phyloP scores from a whole-genome alignment of 2,888 invertebrate species.

The Chymomyza fuscimana region DNA sequence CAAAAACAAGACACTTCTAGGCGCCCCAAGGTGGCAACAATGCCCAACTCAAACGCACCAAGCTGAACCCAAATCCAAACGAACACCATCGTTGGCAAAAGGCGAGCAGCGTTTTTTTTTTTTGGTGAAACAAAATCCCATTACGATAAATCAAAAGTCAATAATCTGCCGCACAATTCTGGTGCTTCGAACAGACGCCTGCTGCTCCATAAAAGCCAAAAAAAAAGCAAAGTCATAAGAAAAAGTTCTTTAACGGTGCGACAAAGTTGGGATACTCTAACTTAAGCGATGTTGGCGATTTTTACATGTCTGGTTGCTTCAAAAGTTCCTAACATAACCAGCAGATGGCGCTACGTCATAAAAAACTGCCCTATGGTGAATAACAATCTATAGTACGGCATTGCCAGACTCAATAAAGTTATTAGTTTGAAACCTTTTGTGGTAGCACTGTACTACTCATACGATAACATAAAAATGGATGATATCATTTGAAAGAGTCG shows the following conservation, averaged over 20 bases:
- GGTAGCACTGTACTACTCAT: too few species aligned
- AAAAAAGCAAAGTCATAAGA: not conserved
- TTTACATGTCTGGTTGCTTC: too few species aligned
- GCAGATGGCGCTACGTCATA: too few species aligned
- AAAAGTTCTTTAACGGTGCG: not conserved
- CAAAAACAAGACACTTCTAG: conserved; percentile 38
- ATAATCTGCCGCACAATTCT: conserved; percentile 45
- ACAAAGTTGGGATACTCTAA: not conserved
- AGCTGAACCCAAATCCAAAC: not conserved
- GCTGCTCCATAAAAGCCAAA: conserved; percentile 4
- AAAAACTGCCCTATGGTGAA: too few species aligned
- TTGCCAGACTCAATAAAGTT: too few species aligned
- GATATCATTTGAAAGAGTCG: too few species aligned
- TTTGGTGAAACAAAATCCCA: conserved; percentile 53
- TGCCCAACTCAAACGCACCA: not conserved
- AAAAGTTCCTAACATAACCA: too few species aligned
- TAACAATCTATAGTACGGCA: too few species aligned
- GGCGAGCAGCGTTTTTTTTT: not conserved
- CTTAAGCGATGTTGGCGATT: too few species aligned
- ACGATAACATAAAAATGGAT: too few species aligned
- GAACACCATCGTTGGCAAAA: too few species aligned
- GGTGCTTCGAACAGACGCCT: conserved; percentile 17
- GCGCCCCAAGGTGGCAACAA: conserved; percentile 11
- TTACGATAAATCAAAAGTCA: conserved; percentile 64
- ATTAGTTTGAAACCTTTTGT: too few species aligned